These are phyloP conservation scores for Tetraneura akinire DNA, from an alignment of 1,140 invertebrate genomes.

Conservation along the genomic window DNA sequence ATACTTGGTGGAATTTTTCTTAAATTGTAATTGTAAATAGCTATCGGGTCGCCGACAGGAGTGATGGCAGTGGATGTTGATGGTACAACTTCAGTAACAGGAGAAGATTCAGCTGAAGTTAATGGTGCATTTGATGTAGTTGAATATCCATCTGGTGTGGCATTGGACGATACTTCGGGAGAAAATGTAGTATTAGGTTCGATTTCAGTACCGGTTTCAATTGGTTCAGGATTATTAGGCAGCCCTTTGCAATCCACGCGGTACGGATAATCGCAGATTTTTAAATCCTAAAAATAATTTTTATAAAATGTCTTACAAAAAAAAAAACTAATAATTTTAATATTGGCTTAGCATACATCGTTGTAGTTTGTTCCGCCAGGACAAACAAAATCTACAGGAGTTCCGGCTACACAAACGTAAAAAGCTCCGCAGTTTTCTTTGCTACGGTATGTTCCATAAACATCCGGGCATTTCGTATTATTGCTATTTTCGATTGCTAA, in stretches of 20 bases:
- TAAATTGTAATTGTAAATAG: conserved; percentile 49
- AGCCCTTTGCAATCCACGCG: conserved; percentile 63
- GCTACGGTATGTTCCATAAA: conserved; percentile 65
- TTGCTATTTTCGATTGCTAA: not conserved
- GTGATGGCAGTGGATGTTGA: not conserved
- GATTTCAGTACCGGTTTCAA: conserved; percentile 47
- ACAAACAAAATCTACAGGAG: conserved; percentile 67
- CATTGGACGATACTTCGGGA: conserved; percentile 18
- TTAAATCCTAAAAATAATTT: conserved; percentile 60
- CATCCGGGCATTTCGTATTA: conserved; percentile 52
- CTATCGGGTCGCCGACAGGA: conserved; percentile 19
- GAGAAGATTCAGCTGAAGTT: conserved; percentile 42
- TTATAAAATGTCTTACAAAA: not conserved
- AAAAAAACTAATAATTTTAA: not conserved
- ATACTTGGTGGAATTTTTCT: conserved; percentile 48
- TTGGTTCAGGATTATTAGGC: conserved; percentile 57
- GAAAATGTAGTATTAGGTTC: conserved; percentile 32
- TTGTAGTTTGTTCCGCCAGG: conserved; percentile 66
- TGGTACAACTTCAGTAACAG: conserved; percentile 22
- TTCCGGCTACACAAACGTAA: conserved; percentile 65
- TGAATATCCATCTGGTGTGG: not conserved
- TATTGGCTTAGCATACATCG: conserved; percentile 61
- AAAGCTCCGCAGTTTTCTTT: conserved; percentile 68
- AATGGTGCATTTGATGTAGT: conserved; percentile 38
- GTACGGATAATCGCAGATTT: conserved; percentile 65